Evolutionary conservation across 2,888 invertebrate species (phyloP).

Genomic region (Acleris cristana): DNA sequence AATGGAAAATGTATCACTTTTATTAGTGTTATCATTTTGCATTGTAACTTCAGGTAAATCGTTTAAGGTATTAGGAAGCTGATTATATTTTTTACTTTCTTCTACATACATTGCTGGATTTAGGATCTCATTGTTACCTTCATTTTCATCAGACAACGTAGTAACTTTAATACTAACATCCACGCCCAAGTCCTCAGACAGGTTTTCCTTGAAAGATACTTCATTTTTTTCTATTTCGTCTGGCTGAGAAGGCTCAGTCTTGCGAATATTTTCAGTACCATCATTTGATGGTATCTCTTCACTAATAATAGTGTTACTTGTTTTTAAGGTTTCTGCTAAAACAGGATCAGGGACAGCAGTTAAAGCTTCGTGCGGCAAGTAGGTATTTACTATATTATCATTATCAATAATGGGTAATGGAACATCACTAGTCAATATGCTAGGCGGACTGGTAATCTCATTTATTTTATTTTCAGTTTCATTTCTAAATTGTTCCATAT

Average conservation of each 20-base stretch:
- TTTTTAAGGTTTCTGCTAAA: conserved; percentile 1
- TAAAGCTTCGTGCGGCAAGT: conserved; percentile 23
- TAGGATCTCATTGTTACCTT: not conserved
- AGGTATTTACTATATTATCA: conserved; percentile 8
- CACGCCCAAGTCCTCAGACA: not conserved
- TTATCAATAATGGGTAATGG: conserved; percentile 20
- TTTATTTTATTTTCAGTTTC: not conserved
- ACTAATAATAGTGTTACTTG: not conserved
- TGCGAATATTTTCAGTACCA: not conserved
- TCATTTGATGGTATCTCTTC: not conserved
- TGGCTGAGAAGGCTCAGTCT: not conserved
- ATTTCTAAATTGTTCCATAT: not conserved
- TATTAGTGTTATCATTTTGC: not conserved
- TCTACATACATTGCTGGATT: not conserved
- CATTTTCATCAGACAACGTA: not conserved
- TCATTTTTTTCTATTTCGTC: conserved; percentile 17
- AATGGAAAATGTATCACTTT: not conserved
- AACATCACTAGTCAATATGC: conserved; percentile 30
- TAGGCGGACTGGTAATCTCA: conserved; percentile 12
- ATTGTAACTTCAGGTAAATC: conserved; percentile 4
- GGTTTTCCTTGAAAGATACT: conserved; percentile 6
- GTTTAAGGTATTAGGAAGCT: not conserved
- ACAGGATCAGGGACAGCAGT: conserved; percentile 27
- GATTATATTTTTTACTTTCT: not conserved
- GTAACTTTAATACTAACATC: conserved; percentile 7